These are phyloP conservation scores for Nephrotoma guestfalica DNA, from an alignment of 2,888 invertebrate species.

Conservation along the genomic window DNA sequence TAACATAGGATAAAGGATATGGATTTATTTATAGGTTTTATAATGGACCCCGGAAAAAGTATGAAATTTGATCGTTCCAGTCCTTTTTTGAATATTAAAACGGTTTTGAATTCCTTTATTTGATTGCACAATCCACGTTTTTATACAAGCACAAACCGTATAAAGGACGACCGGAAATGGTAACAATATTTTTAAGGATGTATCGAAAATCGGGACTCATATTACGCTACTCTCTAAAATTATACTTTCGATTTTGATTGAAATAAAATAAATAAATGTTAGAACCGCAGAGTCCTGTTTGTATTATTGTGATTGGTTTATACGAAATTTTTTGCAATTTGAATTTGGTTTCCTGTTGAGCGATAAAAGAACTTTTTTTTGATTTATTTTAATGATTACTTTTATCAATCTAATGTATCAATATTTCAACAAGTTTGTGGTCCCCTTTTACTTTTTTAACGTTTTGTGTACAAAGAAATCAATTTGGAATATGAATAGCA, in stretches of 20 bases:
- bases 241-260: conserved; percentile 2
- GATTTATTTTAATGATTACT: not conserved
- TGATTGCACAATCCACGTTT: not conserved
- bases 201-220: not conserved
- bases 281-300: not conserved
- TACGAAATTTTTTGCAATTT: not conserved
- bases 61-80: not conserved
- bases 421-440: not conserved
- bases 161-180: conserved; percentile 4
- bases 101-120: not conserved
- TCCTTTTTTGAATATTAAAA: conserved; percentile 1
- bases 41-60: not conserved
- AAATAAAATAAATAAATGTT: too few species aligned
- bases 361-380: not conserved
- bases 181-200: not conserved
- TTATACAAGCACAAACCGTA: not conserved
- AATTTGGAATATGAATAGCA: not conserved
- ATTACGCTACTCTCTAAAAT: not conserved
- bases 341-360: not conserved
- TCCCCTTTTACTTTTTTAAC: not conserved
- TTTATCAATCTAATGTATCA: not conserved
- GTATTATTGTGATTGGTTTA: not conserved
- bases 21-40: not conserved
- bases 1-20: not conserved
- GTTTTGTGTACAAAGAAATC: not conserved